Base-by-base conservation (phyloP, 2,113 vertebrate genomes). In the Oostethus manadensis region DNA sequence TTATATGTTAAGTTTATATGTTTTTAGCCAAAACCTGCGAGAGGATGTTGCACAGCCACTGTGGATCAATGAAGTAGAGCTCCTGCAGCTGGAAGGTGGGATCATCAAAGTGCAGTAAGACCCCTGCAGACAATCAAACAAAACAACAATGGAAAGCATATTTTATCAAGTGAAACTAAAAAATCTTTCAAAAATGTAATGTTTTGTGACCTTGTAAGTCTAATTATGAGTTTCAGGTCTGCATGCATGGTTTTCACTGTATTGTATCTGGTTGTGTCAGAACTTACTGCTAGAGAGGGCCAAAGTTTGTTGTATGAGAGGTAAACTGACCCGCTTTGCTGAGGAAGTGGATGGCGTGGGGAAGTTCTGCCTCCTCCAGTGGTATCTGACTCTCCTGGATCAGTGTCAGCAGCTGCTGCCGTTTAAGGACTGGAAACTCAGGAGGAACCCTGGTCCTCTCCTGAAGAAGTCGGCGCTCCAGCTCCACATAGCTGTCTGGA, bases 21-120 rank as follows among this genome's bases (percentile, higher is more conserved):
- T 33, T 33, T 33, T 33, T 33, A 20, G 23, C 11, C 4, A 17
- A 13, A 70, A 98, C 97, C 94, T 98, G 93, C 33, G 93, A 93
- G 86, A 99, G 93, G 82, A 95, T 87, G 89, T 93, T 93, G 83
- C 96, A 99, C 1, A 99, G 87, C 97, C 96, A 99, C 78, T 93
- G 94, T 0, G 95, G 97, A 76, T 97, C 87, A 50, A 99, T 93
- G 38, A 99, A 98, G 84, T 96, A 97, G 15, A 98, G 88, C 23
- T 97, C 93, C 54, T 89, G 88, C 0, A 99, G 88, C 74, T 96
- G 93, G 21, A 98, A 83, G 0, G 92, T 93, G n/a, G 96, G 94
- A 70, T 99, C 97, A 66, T 94, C 93, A 78, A 98, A 98, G 83
- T 99, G 94, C 74, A 98, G 89, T 10, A 99, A 83, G 48, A 98